Evolutionary conservation across 2,113 vertebrate species (phyloP).

Genomic region (Nothobranchius furzeri): DNA sequence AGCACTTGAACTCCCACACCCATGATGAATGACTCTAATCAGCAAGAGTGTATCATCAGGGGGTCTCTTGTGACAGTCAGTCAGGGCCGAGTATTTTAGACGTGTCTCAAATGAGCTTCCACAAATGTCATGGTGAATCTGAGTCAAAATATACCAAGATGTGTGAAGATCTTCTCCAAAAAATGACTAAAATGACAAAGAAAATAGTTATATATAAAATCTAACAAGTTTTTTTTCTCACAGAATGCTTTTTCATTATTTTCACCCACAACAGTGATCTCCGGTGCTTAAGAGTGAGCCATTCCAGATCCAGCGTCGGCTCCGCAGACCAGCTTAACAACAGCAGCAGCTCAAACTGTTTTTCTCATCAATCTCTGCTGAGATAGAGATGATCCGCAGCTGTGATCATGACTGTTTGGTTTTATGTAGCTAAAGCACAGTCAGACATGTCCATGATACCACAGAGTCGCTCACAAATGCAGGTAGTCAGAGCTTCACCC

Average conservation of each 20-base stretch:
- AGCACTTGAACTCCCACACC: constrained; percentile 55
- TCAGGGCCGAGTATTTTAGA: constrained; percentile 25
- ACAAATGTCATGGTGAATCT: neutral
- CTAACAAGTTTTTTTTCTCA: neutral
- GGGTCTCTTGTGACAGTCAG: constrained; percentile 42
- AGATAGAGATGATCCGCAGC: constrained; percentile 1
- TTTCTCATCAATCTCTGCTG: neutral
- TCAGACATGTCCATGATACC: neutral
- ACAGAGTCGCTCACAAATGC: constrained; percentile 4
- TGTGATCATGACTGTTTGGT: constrained; percentile 4
- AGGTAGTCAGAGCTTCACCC: neutral
- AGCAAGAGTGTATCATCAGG: constrained; percentile 35
- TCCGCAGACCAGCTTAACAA: constrained; percentile 6
- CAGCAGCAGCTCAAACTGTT: neutral
- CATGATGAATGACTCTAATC: constrained; percentile 62
- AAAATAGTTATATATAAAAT: neutral
- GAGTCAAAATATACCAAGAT: neutral
- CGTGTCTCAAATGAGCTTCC: neutral
- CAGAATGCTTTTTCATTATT: neutral
- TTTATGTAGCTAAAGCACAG: neutral
- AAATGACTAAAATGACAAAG: neutral
- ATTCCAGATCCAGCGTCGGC: neutral
- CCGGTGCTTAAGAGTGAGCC: neutral
- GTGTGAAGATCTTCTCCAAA: neutral
- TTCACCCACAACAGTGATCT: constrained; percentile 6